Base-by-base conservation (phyloP, 2,113 vertebrate species). In the Spermophilus dauricus region DNA sequence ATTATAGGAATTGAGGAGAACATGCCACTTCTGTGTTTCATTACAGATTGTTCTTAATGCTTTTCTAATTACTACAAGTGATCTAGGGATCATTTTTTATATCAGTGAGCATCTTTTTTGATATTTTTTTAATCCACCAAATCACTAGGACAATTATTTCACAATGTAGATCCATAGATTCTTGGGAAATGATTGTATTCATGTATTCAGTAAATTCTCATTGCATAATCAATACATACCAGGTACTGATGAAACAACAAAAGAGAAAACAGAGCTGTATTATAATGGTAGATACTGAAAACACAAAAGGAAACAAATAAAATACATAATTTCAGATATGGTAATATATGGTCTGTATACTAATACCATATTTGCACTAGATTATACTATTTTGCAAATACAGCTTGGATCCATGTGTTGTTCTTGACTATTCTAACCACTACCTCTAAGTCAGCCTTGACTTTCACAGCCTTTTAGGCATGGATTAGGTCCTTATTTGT, bases 381-480 rank as follows among this genome's bases (percentile, higher is more conserved):
- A 86, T 37, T 34, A 63, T 4, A 30, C 14, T 39, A 1, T 56
- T 42, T 76, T 75, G 1, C 34, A 94, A 78, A 26, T 72, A n/a
- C 61, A 95, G 86, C 45, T 76, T 53, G 14, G 2, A 90, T 67
- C 61, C 45, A 28, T 45, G 9, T n/a, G 10, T 28, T 48, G 20
- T n/a, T 80, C 87, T 70, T 81, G 13, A 92, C 13, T 83, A 83
- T 61, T 92, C 73, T 86, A 65, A 39, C 9, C n/a, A 39, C 13
- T 42, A 22, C 9, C 4, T 32, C 17, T 42, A 22, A 91, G 11
- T 24, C 30, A 87, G 45, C 17, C 28, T 69, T 42, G 4, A 42
- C 14, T 87, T 65, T 58, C 37, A 83, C 20, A 53, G 34, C 4
- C 53, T 97, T 98, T 96, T 86, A 98, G 58, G 12, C 8, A 95